A percentile compares a stretch with the other conserved stretches of the same genome.
These are phyloP conservation scores for Actinia tenebrosa DNA, from an alignment of 64 coral and sea anemone species.

Conservation along the genomic window DNA sequence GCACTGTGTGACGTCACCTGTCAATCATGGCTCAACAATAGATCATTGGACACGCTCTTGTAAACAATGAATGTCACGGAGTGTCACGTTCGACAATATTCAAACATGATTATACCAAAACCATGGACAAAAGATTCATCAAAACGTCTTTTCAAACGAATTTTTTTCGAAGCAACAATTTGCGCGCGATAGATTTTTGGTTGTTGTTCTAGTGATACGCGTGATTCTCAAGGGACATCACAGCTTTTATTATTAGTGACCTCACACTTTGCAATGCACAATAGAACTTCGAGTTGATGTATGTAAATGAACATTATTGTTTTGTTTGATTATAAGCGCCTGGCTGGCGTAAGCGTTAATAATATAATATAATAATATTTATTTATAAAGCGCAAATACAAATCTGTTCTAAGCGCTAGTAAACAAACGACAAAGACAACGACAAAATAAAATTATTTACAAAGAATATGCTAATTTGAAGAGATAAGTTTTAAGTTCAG, in stretches of 20 bases:
- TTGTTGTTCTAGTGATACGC: neutral
- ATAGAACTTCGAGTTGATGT: neutral
- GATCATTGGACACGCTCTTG: neutral
- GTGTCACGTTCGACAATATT: neutral
- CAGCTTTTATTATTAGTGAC: neutral
- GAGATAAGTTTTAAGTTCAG: no score
- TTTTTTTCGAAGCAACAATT: neutral
- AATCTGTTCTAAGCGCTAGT: no score
- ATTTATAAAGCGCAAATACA: no score
- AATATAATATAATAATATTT: no score
- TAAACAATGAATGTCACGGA: neutral
- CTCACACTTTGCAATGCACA: neutral
- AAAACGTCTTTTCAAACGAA: neutral
- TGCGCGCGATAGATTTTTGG: neutral
- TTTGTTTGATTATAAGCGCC: neutral
- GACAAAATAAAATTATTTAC: no score
- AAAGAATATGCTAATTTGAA: no score
- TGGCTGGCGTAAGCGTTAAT: neutral
- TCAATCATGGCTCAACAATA: conserved; percentile 10
- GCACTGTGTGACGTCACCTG: neutral
- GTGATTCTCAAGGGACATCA: neutral
- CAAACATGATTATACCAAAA: neutral
- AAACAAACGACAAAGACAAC: no score
- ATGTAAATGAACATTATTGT: neutral
- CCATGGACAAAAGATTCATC: neutral